Base-by-base conservation (phyloP, 2,113 vertebrate genomes). In the Clarias macrocephalus region DNA sequence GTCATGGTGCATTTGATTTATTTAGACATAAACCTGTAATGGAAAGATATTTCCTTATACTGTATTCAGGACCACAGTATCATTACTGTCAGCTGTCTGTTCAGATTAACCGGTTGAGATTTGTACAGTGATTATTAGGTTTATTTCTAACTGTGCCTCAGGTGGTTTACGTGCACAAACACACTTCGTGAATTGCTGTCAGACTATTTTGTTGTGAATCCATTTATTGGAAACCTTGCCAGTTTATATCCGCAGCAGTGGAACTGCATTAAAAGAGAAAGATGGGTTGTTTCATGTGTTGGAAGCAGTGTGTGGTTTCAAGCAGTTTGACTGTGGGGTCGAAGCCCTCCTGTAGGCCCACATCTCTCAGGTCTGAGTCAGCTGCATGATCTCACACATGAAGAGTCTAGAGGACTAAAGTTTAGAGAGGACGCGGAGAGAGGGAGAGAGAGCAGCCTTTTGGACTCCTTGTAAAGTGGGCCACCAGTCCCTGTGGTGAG, bases 401-500 rank as follows among this genome's bases (percentile, higher is more conserved):
- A 18, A 81, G 48, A 82, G 76, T 68, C 68, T 60, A 37, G n/a
- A 79, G 82, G 83, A 68, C 79, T 87, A 80, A 88, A 88, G 93
- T 92, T 94, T 93, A 89, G 88, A 89, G 37, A 86, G 76, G 85
- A 87, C 91, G 87, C 91, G 88, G 88, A 81, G 86, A 86, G 33
- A 92, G 86, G 88, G 91, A 89, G 88, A 62, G 86, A 86, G 33
- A 92, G 86, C 83, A 89, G 88, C 76, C 21, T 93, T 93, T 93
- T 94, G 92, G 93, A 87, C 92, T 93, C 88, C 90, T 93, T 92
- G 87, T 90, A 62, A 94, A 94, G 88, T 95, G 94, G 95, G 95
- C 94, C 94, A 94, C 82, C 3, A 65, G 93, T 95, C 95, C 94
- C 95, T 93, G 92, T 79, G 93, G 94, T 95, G 93, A 90, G 84